A percentile compares a stretch with the other conserved stretches of the same genome.
Conservation (phyloP, 2,113 vertebrate genomes). For the Sciurus niger region DNA sequence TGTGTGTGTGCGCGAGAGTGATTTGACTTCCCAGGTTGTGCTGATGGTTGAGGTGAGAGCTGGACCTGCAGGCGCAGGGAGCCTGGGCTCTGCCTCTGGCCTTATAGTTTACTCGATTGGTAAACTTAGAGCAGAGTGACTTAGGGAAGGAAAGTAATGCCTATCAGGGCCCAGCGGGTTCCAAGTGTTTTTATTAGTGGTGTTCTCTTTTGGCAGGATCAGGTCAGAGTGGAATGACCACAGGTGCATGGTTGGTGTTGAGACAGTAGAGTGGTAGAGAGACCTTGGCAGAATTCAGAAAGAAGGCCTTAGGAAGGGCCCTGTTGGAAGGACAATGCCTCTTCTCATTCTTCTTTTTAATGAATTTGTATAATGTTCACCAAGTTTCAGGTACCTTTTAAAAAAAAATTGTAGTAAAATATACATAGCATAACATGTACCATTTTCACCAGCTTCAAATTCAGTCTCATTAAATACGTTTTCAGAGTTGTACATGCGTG, state of each 20-base stretch:
- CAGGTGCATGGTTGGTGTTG: rapidly evolving
- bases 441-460: not conserved
- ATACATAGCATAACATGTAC: not conserved
- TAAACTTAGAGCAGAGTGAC: not conserved
- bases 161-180: not conserved
- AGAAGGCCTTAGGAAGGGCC: not conserved
- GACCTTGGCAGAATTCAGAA: not conserved
- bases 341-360: not conserved
- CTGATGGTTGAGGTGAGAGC: not conserved
- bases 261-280: not conserved
- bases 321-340: not conserved
- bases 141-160: not conserved
- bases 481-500: rapidly evolving
- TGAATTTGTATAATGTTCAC: too few species aligned
- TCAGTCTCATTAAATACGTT: not conserved
- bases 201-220: not conserved
- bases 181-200: not conserved
- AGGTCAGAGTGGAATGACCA: rapidly evolving
- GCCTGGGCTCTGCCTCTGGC: not conserved
- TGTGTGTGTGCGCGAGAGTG: too few species aligned
- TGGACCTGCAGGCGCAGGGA: not conserved
- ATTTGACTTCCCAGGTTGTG: too few species aligned
- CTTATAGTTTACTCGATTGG: too few species aligned
- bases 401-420: not conserved
- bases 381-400: not conserved